phyloP scores from a whole-genome alignment of 2,888 invertebrate genomes.

The Sphinx pinastri region DNA sequence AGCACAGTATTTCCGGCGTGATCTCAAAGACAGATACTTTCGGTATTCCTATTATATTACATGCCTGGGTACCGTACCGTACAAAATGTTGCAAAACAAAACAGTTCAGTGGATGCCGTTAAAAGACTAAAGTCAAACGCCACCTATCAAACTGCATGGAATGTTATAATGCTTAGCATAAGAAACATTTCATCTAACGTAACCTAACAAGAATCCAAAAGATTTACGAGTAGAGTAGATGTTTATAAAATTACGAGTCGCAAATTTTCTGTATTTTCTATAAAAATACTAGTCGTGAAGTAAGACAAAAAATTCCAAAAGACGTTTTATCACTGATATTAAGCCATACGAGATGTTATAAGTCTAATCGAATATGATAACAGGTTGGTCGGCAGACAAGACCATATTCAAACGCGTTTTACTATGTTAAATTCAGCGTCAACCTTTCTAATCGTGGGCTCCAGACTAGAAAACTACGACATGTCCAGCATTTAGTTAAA shows the following conservation, averaged over 20 bases:
- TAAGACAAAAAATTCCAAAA: too few relatives aligned
- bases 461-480: too few relatives aligned
- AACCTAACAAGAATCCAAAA: too few relatives aligned
- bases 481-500: too few relatives aligned
- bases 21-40: background rate
- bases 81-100: background rate
- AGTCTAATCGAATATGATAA: background rate
- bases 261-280: too few relatives aligned
- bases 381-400: background rate
- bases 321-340: background rate
- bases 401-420: background rate
- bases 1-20: conserved; percentile 6
- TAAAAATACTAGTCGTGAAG: too few relatives aligned
- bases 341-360: background rate
- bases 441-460: too few relatives aligned
- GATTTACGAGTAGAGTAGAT: too few relatives aligned
- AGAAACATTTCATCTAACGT: too few relatives aligned
- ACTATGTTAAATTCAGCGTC: background rate
- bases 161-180: too few relatives aligned
- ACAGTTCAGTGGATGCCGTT: background rate
- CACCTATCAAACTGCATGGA: too few relatives aligned
- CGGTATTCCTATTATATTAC: background rate
- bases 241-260: too few relatives aligned
- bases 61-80: background rate
- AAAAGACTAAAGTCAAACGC: background rate